Conservation (phyloP, 2,888 invertebrate species). For the Cephus sareptanus region DNA sequence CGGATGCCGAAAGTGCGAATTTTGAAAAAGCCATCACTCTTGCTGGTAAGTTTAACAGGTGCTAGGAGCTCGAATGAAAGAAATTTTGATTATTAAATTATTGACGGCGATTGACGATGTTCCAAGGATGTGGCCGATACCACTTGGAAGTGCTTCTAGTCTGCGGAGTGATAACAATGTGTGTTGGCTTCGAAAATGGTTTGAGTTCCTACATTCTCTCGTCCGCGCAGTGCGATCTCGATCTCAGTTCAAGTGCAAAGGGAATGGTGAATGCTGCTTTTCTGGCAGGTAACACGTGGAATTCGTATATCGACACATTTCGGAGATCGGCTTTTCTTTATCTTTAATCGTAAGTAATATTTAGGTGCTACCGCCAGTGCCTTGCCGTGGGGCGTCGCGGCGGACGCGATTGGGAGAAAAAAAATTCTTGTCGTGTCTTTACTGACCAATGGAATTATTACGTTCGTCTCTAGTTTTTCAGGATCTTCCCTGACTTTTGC, state of each 20-base stretch:
- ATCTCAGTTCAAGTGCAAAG: slow-evolving; percentile 6
- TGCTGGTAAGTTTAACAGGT: slow-evolving; percentile 2
- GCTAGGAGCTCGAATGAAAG: not conserved
- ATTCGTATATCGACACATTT: not conserved
- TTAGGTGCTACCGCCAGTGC: slow-evolving; percentile 76
- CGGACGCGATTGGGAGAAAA: slow-evolving; percentile 77
- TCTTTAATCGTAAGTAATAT: slow-evolving; percentile 13
- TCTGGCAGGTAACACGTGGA: slow-evolving; percentile 3
- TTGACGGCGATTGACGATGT: not conserved
- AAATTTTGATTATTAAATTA: not conserved
- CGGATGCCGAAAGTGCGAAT: not conserved
- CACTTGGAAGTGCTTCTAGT: not conserved
- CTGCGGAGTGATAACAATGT: slow-evolving; percentile 8
- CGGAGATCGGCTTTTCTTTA: not conserved
- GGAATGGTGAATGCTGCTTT: slow-evolving; percentile 11
- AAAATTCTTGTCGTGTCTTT: slow-evolving; percentile 68
- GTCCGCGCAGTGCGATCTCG: slow-evolving; percentile 10
- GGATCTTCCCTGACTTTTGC: slow-evolving; percentile 70
- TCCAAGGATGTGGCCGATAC: slow-evolving; percentile 13
- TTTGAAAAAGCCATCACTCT: slow-evolving; percentile 13
- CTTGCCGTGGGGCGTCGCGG: slow-evolving; percentile 81
- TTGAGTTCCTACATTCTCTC: slow-evolving; percentile 11
- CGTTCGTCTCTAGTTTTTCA: slow-evolving; percentile 70
- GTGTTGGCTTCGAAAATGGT: slow-evolving; percentile 8
- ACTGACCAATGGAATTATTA: slow-evolving; percentile 67